Evolutionary conservation across 2,113 vertebrate genomes (phyloP).

Genomic region (Zapornia atra): DNA sequence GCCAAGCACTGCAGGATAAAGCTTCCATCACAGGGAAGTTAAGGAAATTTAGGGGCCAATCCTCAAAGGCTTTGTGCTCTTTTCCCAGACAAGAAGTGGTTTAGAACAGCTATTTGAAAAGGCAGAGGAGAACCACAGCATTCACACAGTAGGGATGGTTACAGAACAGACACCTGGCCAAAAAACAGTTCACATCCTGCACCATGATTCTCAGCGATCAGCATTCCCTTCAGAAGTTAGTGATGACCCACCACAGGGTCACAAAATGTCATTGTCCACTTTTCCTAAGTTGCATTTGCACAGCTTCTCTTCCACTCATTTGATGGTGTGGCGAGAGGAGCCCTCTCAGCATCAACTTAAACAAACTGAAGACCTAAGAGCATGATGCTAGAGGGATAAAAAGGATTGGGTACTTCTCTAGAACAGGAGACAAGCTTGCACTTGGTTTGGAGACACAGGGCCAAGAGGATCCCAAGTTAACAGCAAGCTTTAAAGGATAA

Average conservation of each 20-base stretch:
- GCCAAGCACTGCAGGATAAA: background rate
- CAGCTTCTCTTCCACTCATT: background rate
- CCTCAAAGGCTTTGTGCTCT: background rate
- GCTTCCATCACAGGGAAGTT: background rate
- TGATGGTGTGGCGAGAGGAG: background rate
- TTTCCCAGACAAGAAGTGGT: background rate
- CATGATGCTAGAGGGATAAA: background rate
- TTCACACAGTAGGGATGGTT: background rate
- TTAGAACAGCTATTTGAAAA: background rate
- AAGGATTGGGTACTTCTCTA: background rate
- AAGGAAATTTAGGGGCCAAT: background rate
- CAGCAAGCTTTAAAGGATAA: background rate
- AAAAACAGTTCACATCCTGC: rapidly evolving
- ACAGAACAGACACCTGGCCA: background rate
- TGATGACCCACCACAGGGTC: rapidly evolving
- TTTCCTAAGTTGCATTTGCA: background rate
- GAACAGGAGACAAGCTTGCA: background rate
- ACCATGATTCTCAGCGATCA: background rate
- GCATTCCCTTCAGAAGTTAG: background rate
- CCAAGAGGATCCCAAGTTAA: background rate
- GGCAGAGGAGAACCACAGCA: background rate
- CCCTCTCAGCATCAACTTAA: background rate
- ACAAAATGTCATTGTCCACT: background rate
- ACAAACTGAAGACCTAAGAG: background rate
- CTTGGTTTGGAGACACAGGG: background rate